Evolutionary conservation across 2,113 vertebrate species (phyloP).

Genomic region (Ctenodactylus gundi): DNA sequence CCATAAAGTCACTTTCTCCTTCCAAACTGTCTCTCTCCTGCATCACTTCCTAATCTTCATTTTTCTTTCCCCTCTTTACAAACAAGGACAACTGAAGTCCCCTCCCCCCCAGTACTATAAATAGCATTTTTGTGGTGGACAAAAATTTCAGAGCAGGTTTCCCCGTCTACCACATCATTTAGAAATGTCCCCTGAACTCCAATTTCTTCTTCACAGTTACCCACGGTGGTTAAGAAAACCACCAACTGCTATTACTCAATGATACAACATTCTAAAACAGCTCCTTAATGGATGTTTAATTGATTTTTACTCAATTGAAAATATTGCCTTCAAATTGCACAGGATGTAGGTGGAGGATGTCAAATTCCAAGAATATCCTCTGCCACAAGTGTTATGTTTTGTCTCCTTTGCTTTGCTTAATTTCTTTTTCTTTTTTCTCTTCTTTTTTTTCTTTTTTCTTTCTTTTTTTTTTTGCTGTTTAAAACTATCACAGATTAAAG

Average conservation of each 20-base stretch:
- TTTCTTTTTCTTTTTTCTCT: no score
- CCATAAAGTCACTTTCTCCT: no score
- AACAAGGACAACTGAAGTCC: background rate
- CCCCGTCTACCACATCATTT: background rate
- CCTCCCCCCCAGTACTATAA: background rate
- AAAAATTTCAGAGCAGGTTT: background rate
- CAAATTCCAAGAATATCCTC: constrained; percentile 40
- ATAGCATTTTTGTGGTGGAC: background rate
- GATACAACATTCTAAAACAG: constrained; percentile 29
- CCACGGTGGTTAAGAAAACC: background rate
- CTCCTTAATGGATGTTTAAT: background rate
- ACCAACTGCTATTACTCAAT: constrained; percentile 37
- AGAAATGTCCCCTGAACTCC: background rate
- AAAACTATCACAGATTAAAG: constrained; percentile 18
- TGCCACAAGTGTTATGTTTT: background rate
- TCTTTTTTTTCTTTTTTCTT: no score
- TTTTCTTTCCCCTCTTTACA: background rate
- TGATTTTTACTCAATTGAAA: constrained; percentile 60
- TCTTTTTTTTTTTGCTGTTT: constrained; percentile 14
- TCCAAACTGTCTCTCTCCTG: no score
- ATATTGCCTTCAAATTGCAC: constrained; percentile 48
- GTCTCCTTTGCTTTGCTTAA: constrained; percentile 2
- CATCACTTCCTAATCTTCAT: background rate
- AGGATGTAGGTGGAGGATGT: background rate
- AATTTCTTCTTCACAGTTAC: constrained; percentile 46